Evolutionary conservation across 1,140 invertebrate genomes (phyloP).

Genomic region (Cepaea nemoralis): DNA sequence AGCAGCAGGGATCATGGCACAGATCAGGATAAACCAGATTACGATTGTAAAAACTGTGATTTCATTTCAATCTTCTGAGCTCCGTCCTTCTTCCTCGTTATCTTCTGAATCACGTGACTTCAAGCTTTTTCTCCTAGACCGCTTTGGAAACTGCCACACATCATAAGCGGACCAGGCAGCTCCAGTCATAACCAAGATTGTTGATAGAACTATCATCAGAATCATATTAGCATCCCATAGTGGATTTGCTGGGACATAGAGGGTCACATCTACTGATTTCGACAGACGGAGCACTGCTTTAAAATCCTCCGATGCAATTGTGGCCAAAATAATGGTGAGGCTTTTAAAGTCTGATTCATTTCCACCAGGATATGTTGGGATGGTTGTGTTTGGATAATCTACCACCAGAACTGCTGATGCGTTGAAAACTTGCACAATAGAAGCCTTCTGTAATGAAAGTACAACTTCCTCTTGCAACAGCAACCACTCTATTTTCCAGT

Average conservation of each 20-base stretch:
- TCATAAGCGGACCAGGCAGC: constrained; percentile 5
- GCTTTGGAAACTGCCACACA: not conserved
- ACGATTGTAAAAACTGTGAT: constrained; percentile 53
- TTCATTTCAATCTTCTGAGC: not conserved
- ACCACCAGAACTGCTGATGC: not conserved
- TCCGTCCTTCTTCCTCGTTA: not conserved
- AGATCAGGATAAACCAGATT: constrained; percentile 72
- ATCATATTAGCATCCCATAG: constrained; percentile 34
- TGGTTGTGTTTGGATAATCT: constrained; percentile 18
- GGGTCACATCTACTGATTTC: not conserved
- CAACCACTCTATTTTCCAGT: constrained; percentile 37
- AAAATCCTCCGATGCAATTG: constrained; percentile 49
- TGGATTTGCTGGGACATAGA: constrained; percentile 3
- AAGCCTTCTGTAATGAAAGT: constrained; percentile 26
- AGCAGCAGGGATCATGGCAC: constrained; percentile 72
- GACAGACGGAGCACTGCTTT: not conserved
- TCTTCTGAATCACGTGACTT: not conserved
- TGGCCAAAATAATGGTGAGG: constrained; percentile 60
- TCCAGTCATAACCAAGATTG: not conserved
- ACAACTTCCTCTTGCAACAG: constrained; percentile 61
- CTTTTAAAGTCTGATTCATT: constrained; percentile 50
- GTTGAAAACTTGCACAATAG: not conserved
- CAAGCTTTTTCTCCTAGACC: no score
- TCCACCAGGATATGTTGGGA: constrained; percentile 33
- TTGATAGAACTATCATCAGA: constrained; percentile 7